A percentile compares a stretch with the other conserved stretches of the same genome.
Evolutionary conservation across 1,140 invertebrate species (phyloP).

Genomic region (Drosophila sp.): DNA sequence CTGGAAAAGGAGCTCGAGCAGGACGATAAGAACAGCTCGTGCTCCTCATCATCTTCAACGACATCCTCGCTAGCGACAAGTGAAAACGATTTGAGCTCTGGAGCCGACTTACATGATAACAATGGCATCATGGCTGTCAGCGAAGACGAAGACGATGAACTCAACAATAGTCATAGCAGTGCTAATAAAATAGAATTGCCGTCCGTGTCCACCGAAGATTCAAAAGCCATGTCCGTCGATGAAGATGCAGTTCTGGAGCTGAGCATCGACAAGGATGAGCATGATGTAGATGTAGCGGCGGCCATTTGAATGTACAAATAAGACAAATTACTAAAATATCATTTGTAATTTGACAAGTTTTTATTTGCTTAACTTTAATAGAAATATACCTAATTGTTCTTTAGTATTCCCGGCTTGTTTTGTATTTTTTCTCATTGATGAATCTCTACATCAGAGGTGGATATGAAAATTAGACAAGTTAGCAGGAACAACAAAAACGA

Average conservation of each 20-base stretch:
- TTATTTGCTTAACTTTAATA: background rate
- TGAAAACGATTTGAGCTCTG: slow-evolving; percentile 41
- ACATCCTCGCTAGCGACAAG: slow-evolving; percentile 41
- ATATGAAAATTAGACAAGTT: too few species aligned
- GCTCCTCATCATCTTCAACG: slow-evolving; percentile 46
- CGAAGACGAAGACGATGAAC: slow-evolving; percentile 71
- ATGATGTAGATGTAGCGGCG: slow-evolving; percentile 63
- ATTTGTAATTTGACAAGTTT: background rate
- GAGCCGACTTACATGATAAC: slow-evolving; percentile 49
- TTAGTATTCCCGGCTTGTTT: background rate
- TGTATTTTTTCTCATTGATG: background rate
- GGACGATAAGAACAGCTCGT: slow-evolving; percentile 78
- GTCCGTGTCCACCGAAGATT: slow-evolving; percentile 63
- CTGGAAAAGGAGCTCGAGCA: slow-evolving; percentile 90
- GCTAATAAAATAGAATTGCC: slow-evolving; percentile 58
- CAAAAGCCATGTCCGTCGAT: slow-evolving; percentile 77
- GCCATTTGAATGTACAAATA: slow-evolving; percentile 42
- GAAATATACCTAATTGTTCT: slow-evolving; percentile 3
- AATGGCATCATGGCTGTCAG: slow-evolving; percentile 75
- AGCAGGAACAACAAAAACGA: too few species aligned
- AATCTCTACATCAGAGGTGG: background rate
- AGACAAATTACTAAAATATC: background rate
- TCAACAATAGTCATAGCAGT: slow-evolving; percentile 44
- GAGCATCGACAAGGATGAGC: slow-evolving; percentile 76
- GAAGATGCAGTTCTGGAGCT: slow-evolving; percentile 76